Evolutionary conservation across 1,140 invertebrate species (phyloP), one percentile per base, ranked within the genome.

Genomic region (Heliconius himera): DNA sequence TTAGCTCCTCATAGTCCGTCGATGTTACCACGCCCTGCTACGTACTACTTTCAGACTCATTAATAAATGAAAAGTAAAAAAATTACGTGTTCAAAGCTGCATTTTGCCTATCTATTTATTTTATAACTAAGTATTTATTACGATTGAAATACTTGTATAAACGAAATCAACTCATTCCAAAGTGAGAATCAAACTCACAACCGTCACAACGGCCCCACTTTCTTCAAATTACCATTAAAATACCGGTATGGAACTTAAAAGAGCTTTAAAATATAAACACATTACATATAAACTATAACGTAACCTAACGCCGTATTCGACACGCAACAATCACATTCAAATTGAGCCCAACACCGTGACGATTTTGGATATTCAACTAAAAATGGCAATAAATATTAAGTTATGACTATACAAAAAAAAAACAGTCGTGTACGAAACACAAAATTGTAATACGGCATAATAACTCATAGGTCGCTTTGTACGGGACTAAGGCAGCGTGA

Each of bases 381-480:
- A 90, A 89, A 86, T 79, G 81, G 88, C 92, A 90, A 93, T 93
- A 93, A 94, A 94, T 94, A 94, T 88, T 86, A 93, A 94, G 93
- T 93, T 91, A 94, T 88, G 85, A 82, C 89, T 86, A 90, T 92
- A 92, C 88, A 93, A 94, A 93, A 93, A 93, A 92, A 82, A 83
- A 81, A 46, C 41, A 46, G 41, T 79, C 83, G 78, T n/a, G 74
- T 86, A 89, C 87, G 89, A 89, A 92, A 91, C 91, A 90, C 90
- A 90, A 90, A 93, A 94, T 91, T 90, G 90, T 93, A 92, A 91
- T 91, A 90, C 89, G 73, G 83, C 79, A 89, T 90, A 89, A 94
- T 94, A 94, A 94, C 91, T 94, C 93, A 93, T 91, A 91, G 91
- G 91, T 89, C 89, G 90, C 91, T 93, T 94, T 94, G 91, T 94